Evolutionary conservation across 2,797 vertebrate species (phyloP).

Genomic region (Rachycentron canadum): DNA sequence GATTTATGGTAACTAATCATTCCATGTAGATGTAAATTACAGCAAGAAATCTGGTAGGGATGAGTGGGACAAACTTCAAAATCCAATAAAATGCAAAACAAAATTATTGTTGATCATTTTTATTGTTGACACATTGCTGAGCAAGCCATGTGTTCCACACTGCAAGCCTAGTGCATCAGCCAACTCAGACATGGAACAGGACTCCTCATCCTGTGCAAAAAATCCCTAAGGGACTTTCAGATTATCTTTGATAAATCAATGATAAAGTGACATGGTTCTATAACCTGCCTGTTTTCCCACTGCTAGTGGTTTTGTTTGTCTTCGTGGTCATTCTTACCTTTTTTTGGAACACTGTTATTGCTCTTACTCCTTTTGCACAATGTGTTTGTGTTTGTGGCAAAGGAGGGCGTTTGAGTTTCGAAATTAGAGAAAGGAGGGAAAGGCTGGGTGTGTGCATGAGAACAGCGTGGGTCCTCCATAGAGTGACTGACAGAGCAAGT

Average conservation of each 20-base stretch:
- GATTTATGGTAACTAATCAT: slow-evolving; percentile 32
- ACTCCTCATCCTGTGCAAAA: slow-evolving; percentile 34
- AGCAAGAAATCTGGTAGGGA: not conserved
- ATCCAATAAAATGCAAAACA: slow-evolving; percentile 28
- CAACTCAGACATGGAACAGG: slow-evolving; percentile 47
- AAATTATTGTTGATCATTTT: slow-evolving; percentile 53
- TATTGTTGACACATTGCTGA: slow-evolving; percentile 59
- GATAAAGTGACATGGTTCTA: slow-evolving; percentile 42
- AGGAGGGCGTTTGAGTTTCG: slow-evolving; percentile 44
- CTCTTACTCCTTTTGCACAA: slow-evolving; percentile 50
- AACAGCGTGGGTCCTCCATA: slow-evolving; percentile 58
- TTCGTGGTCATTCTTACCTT: slow-evolving; percentile 32
- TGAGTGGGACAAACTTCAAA: slow-evolving; percentile 29
- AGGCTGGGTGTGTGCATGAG: slow-evolving; percentile 37
- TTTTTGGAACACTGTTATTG: slow-evolving; percentile 27
- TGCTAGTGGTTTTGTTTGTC: slow-evolving; percentile 25
- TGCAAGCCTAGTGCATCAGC: slow-evolving; percentile 38
- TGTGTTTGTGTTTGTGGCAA: slow-evolving; percentile 62
- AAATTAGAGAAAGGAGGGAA: slow-evolving; percentile 55
- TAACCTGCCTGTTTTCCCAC: slow-evolving; percentile 36
- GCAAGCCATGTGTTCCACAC: slow-evolving; percentile 66
- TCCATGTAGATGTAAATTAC: slow-evolving; percentile 13
- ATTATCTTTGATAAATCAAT: slow-evolving; percentile 66
- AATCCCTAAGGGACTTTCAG: slow-evolving; percentile 51
- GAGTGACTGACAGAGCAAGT: slow-evolving; percentile 53